These are phyloP conservation scores for Volucella inanis DNA, from an alignment of 2,888 invertebrate genomes.

Conservation along the genomic window DNA sequence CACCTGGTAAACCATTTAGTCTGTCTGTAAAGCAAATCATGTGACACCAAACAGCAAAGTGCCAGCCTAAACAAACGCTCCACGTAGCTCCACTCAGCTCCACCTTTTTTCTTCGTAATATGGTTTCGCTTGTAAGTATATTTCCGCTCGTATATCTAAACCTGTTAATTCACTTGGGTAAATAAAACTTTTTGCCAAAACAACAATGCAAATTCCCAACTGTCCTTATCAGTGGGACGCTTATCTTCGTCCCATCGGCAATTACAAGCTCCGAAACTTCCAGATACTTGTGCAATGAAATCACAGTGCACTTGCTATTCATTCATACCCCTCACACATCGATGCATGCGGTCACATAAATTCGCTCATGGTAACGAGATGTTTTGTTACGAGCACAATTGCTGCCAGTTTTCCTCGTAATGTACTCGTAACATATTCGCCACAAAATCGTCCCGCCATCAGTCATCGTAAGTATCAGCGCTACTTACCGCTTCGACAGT, in stretches of 20 bases:
- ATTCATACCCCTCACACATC: not conserved
- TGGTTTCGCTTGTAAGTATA: not conserved
- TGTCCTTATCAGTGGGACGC: constrained; percentile 7
- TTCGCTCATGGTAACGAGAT: constrained; percentile 24
- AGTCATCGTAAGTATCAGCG: constrained; percentile 34
- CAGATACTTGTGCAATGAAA: constrained; percentile 7
- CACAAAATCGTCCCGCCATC: constrained; percentile 14
- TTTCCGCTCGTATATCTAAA: constrained; percentile 4
- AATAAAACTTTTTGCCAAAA: constrained; percentile 32
- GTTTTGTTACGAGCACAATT: constrained; percentile 33
- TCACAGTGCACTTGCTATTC: not conserved
- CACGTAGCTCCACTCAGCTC: no score
- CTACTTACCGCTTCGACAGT: not conserved
- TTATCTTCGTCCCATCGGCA: constrained; percentile 35
- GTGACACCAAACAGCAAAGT: no score
- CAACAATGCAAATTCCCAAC: constrained; percentile 36
- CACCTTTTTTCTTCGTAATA: no score
- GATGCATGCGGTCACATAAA: constrained; percentile 4
- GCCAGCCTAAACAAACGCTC: no score
- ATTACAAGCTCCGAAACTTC: not conserved
- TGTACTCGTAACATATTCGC: not conserved
- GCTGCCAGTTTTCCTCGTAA: not conserved
- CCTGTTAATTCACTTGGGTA: constrained; percentile 39
- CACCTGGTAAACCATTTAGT: no score
- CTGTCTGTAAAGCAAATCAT: no score